Conservation (phyloP, 2,888 invertebrate species). For the Calameuta filiformis region DNA sequence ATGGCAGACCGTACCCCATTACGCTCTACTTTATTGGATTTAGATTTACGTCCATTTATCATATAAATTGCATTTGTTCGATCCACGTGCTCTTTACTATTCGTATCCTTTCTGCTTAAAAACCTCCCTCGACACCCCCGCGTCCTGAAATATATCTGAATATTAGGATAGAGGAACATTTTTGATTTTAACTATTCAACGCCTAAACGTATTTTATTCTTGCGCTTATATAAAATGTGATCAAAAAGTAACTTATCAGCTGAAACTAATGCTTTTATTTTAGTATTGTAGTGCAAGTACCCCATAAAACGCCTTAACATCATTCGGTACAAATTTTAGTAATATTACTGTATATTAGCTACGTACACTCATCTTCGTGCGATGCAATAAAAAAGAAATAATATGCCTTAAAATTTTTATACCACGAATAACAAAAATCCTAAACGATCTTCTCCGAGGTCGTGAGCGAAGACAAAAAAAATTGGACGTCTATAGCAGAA, state of each 20-base stretch:
- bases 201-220: not conserved
- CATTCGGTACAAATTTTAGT: not conserved
- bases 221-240: not conserved
- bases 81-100: not conserved
- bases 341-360: not conserved
- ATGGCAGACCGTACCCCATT: conserved; percentile 8
- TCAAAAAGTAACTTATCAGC: too few relatives aligned
- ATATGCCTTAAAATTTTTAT: not conserved
- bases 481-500: not conserved
- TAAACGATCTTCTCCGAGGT: not conserved
- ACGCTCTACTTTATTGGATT: conserved; percentile 38
- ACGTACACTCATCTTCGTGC: not conserved
- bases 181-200: not conserved
- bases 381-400: not conserved
- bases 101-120: not conserved
- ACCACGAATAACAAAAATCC: not conserved
- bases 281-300: too few relatives aligned
- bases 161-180: not conserved
- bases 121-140: not conserved
- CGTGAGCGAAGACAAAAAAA: not conserved
- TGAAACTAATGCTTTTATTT: too few relatives aligned
- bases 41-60: conserved; percentile 41
- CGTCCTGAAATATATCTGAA: not conserved
- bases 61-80: conserved; percentile 29
- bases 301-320: not conserved